Evolutionary conservation across 2,888 invertebrate genomes (phyloP).

Genomic region (Microctonus hyperodae): DNA sequence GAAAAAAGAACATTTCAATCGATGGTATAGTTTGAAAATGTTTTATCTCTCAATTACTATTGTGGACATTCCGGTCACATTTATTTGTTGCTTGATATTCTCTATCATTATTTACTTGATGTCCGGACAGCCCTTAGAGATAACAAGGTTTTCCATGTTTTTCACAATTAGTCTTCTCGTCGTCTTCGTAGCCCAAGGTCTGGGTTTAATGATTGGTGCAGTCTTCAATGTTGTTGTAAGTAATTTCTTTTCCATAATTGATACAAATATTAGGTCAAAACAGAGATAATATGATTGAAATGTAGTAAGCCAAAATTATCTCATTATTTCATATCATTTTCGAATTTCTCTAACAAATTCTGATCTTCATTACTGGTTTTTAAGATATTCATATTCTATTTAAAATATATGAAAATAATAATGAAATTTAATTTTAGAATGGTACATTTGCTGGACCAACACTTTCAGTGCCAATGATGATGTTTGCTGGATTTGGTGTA

Average conservation of each 20-base stretch:
- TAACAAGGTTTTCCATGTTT: slow-evolving; percentile 84
- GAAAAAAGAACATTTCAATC: slow-evolving; percentile 85
- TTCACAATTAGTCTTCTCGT: slow-evolving; percentile 81
- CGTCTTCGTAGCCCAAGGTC: slow-evolving; percentile 89
- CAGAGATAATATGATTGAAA: too few species aligned
- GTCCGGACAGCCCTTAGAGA: slow-evolving; percentile 88
- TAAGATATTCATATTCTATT: too few species aligned
- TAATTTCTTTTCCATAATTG: slow-evolving; percentile 42
- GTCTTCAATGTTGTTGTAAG: slow-evolving; percentile 85
- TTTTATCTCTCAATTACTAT: slow-evolving; percentile 80
- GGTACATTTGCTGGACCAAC: slow-evolving; percentile 95
- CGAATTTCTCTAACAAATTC: too few species aligned
- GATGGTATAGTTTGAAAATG: slow-evolving; percentile 87
- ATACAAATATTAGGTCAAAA: too few species aligned
- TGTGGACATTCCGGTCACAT: slow-evolving; percentile 80
- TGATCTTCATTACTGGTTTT: too few species aligned
- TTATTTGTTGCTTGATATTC: slow-evolving; percentile 76
- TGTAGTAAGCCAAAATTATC: too few species aligned
- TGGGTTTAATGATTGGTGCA: slow-evolving; percentile 91
- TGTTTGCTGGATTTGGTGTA: slow-evolving; percentile 97
- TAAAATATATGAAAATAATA: background rate
- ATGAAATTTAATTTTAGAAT: slow-evolving; percentile 69
- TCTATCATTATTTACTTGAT: slow-evolving; percentile 82
- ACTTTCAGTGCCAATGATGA: slow-evolving; percentile 91
- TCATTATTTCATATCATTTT: too few species aligned